phyloP scores from a whole-genome alignment of 2,797 vertebrate genomes.

The Erethizon dorsatum region DNA sequence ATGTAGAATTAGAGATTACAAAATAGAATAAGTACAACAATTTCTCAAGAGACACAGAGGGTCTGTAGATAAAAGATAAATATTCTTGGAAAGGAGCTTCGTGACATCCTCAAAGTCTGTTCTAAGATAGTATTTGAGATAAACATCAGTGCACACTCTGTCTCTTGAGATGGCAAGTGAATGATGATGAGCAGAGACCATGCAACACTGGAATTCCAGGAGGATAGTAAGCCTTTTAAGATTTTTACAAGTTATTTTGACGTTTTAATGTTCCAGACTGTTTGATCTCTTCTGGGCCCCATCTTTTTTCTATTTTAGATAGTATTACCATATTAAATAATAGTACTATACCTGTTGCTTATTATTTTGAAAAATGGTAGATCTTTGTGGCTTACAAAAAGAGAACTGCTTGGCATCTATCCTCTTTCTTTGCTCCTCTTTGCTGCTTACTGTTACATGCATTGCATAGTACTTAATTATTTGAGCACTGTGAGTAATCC shows the following conservation, averaged over 20 bases:
- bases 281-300: neutral
- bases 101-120: neutral
- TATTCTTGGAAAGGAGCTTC: constrained; percentile 20
- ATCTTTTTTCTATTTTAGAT: constrained; percentile 15
- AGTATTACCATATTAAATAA: constrained; percentile 22
- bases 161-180: constrained; percentile 31
- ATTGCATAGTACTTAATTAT: constrained; percentile 13
- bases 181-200: neutral
- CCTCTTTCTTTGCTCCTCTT: constrained; percentile 23
- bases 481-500: constrained; percentile 30
- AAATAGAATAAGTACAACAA: constrained; percentile 58
- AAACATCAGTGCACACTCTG: constrained; percentile 4
- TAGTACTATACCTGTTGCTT: constrained; percentile 54
- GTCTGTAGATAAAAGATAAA: constrained; percentile 16
- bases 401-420: constrained; percentile 30
- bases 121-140: constrained; percentile 30
- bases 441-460: neutral
- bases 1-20: constrained; percentile 13
- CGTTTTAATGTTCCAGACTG: constrained; percentile 25
- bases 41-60: constrained; percentile 47
- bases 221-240: neutral
- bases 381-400: constrained; percentile 25
- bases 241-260: constrained; percentile 26
- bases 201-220: neutral
- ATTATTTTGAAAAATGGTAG: constrained; percentile 42